Evolutionary conservation across 2,888 invertebrate species (phyloP).

Genomic region (Tenthredo scrophulariae): DNA sequence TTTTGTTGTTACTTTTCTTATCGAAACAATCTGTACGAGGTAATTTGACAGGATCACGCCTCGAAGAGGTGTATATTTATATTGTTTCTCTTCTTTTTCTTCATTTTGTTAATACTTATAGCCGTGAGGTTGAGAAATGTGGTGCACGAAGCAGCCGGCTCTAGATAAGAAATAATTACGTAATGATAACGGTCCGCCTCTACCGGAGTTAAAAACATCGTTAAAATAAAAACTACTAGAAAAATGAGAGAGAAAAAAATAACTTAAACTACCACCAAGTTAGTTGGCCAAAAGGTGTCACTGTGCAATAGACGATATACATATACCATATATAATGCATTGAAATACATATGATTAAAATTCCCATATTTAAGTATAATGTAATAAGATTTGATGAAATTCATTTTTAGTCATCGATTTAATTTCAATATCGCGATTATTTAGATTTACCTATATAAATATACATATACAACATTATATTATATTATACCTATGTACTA

Average conservation of each 20-base stretch:
- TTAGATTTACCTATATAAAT: background rate
- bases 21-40: background rate
- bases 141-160: slow-evolving; percentile 28
- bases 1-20: background rate
- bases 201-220: slow-evolving; percentile 1
- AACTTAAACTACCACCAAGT: background rate
- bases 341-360: slow-evolving; percentile 35
- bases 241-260: background rate
- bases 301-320: slow-evolving; percentile 53
- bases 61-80: slow-evolving; percentile 46
- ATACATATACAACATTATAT: background rate
- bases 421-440: background rate
- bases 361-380: slow-evolving; percentile 4
- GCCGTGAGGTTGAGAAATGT: slow-evolving; percentile 21
- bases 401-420: background rate
- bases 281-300: slow-evolving; percentile 35
- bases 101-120: background rate
- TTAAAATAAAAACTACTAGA: background rate
- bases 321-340: slow-evolving; percentile 54
- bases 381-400: background rate
- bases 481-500: slow-evolving; percentile 30
- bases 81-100: background rate
- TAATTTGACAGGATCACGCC: background rate
- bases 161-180: slow-evolving; percentile 45
- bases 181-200: slow-evolving; percentile 17